Evolutionary conservation across 2,113 vertebrate species (phyloP).

Genomic region (Tenebrosternarchus preto): DNA sequence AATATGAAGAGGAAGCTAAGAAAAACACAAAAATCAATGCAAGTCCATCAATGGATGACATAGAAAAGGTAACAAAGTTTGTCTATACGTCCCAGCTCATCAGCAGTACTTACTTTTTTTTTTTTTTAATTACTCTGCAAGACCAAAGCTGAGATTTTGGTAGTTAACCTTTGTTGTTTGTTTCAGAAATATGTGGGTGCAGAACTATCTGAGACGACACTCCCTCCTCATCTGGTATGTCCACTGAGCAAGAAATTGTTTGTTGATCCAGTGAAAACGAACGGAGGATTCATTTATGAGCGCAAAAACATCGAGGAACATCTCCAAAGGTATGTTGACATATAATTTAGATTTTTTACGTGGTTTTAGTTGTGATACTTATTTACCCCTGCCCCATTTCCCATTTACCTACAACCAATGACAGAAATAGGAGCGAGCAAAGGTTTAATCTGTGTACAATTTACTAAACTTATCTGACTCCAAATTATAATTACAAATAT

Average conservation of each 20-base stretch:
- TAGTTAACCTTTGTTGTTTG: not conserved
- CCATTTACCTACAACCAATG: too few relatives aligned
- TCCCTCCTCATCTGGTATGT: slow-evolving; percentile 59
- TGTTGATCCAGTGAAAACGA: slow-evolving; percentile 66
- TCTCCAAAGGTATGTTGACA: slow-evolving; percentile 57
- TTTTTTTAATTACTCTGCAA: too few relatives aligned
- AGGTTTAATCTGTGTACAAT: too few relatives aligned
- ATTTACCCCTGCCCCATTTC: too few relatives aligned
- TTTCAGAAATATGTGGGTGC: slow-evolving; percentile 55
- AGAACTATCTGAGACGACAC: not conserved
- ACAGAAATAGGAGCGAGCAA: too few relatives aligned
- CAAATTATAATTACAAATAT: too few relatives aligned
- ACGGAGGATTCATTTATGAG: slow-evolving; percentile 58
- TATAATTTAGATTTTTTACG: too few relatives aligned
- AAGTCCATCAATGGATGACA: slow-evolving; percentile 59
- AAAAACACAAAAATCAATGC: slow-evolving; percentile 57
- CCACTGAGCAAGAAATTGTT: slow-evolving; percentile 64
- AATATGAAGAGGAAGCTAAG: slow-evolving; percentile 58
- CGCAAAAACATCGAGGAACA: slow-evolving; percentile 64
- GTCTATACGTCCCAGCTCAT: too few relatives aligned
- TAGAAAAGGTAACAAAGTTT: slow-evolving; percentile 60
- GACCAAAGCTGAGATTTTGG: too few relatives aligned
- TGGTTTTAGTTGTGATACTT: too few relatives aligned
- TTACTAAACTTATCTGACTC: too few relatives aligned
- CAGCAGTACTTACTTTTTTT: too few relatives aligned